phyloP scores from a whole-genome alignment of 2,113 vertebrate species.

The Promerops cafer region DNA sequence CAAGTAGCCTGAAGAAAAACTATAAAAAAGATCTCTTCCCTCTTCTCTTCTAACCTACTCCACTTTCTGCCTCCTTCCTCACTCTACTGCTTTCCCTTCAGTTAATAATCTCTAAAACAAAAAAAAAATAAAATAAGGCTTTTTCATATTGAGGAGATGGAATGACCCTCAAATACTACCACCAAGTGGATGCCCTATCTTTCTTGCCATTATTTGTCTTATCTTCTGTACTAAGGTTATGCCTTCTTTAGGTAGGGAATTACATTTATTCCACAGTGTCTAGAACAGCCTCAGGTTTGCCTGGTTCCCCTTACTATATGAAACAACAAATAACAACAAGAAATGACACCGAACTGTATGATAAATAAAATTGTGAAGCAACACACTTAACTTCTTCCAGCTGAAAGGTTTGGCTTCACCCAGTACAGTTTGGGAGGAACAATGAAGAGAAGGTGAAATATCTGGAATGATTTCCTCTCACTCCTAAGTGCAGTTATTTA shows the following conservation, averaged over 20 bases:
- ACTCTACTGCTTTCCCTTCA: neutral
- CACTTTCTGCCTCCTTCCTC: neutral
- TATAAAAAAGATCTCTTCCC: neutral
- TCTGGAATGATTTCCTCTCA: neutral
- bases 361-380: neutral
- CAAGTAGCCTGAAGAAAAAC: neutral
- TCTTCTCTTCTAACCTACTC: neutral
- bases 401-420: neutral
- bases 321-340: neutral
- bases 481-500: neutral
- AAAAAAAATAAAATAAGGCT: neutral
- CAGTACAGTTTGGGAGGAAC: neutral
- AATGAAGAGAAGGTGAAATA: neutral
- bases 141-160: neutral
- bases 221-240: neutral
- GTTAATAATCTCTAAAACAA: neutral
- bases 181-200: neutral
- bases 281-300: neutral
- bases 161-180: neutral
- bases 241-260: neutral
- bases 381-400: neutral
- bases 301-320: neutral
- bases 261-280: neutral
- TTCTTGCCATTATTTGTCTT: neutral
- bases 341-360: accelerated